Percentiles rank a stretch among this genome's conserved stretches.
Evolutionary conservation across 2,888 invertebrate species (phyloP).

Genomic region (Acanthosepion esculentum): DNA sequence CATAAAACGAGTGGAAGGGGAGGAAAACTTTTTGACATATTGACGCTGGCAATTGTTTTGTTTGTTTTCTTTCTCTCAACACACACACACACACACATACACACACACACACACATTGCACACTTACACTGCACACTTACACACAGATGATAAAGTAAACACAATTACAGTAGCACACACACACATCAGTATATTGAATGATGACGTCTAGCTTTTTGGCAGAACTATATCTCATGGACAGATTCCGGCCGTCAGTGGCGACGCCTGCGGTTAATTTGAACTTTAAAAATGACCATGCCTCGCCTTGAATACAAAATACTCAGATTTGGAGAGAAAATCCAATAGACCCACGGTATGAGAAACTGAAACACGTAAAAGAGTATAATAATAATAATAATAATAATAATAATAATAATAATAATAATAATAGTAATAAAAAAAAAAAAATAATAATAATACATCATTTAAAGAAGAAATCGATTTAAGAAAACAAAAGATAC

Average conservation of each 20-base stretch:
- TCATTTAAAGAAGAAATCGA: no score
- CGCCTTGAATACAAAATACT: neutral
- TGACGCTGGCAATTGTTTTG: neutral
- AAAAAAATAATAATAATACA: no score
- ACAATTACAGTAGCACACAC: neutral
- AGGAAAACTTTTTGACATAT: neutral
- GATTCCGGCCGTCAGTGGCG: neutral
- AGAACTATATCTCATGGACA: neutral
- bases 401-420: no score
- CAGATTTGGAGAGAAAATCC: neutral
- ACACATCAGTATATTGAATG: neutral
- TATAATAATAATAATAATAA: no score
- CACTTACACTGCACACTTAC: neutral
- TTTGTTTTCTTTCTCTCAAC: neutral
- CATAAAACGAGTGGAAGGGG: no score
- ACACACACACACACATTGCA: neutral
- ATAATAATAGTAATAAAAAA: no score
- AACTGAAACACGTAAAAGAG: no score
- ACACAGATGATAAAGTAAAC: neutral
- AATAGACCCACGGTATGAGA: neutral
- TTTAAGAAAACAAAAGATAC: no score
- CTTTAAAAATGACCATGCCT: neutral
- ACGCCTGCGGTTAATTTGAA: neutral
- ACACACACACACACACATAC: neutral
- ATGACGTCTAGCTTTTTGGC: conserved; percentile 16